These are phyloP conservation scores for Chitala chitala DNA, from an alignment of 2,113 vertebrate species.

Conservation along the genomic window DNA sequence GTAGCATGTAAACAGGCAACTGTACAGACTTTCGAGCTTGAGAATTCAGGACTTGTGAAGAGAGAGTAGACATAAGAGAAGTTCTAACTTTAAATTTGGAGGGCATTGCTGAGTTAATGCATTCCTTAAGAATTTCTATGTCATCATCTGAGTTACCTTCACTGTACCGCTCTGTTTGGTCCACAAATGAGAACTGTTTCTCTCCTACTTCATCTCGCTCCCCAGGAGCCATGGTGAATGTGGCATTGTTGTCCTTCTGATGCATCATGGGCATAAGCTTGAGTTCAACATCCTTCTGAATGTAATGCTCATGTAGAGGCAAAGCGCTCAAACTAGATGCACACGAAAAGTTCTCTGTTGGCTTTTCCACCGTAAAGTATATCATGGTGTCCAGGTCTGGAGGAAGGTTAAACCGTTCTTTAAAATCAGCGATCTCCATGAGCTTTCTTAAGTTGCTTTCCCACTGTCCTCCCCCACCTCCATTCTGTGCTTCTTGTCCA, in stretches of 20 bases:
- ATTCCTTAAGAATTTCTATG: slow-evolving; percentile 89
- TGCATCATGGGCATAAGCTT: slow-evolving; percentile 82
- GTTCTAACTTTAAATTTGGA: slow-evolving; percentile 84
- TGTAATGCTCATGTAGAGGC: slow-evolving; percentile 88
- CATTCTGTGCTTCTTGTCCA: slow-evolving; percentile 63
- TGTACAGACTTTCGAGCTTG: slow-evolving; percentile 70
- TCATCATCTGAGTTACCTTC: slow-evolving; percentile 78
- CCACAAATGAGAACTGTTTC: slow-evolving; percentile 48
- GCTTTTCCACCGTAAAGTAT: slow-evolving; percentile 95
- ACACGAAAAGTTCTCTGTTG: slow-evolving; percentile 94
- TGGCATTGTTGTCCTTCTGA: slow-evolving; percentile 64
- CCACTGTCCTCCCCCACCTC: slow-evolving; percentile 82
- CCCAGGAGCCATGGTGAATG: slow-evolving; percentile 51
- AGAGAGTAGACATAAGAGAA: slow-evolving; percentile 66
- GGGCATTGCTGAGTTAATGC: slow-evolving; percentile 89
- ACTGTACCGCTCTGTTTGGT: slow-evolving; percentile 57
- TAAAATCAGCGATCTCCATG: slow-evolving; percentile 89
- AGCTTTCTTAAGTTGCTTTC: slow-evolving; percentile 87
- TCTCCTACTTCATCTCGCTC: slow-evolving; percentile 64
- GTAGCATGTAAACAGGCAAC: slow-evolving; percentile 86
- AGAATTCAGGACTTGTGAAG: slow-evolving; percentile 66
- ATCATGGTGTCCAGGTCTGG: slow-evolving; percentile 90
- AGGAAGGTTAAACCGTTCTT: slow-evolving; percentile 87
- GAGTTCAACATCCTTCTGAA: slow-evolving; percentile 94
- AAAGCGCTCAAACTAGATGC: slow-evolving; percentile 93